Evolutionary conservation across 2,888 invertebrate genomes (phyloP).

Genomic region (Poecilus cupreus): DNA sequence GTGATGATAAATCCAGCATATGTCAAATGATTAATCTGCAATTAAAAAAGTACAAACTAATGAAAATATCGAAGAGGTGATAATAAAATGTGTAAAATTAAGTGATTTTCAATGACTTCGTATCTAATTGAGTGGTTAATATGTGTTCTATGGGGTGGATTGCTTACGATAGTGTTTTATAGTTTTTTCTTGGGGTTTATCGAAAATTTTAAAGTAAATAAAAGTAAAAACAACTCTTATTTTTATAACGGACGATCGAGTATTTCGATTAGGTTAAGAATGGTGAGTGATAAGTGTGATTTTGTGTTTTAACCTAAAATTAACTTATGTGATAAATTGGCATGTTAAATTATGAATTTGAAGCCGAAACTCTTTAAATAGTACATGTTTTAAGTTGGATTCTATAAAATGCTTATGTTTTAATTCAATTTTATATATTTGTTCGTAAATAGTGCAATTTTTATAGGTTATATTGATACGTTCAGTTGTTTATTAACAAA

Average conservation of each 20-base stretch:
- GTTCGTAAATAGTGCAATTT: no score
- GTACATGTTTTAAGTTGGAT: no score
- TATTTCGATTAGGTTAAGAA: slow-evolving; percentile 35
- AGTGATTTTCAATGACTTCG: slow-evolving; percentile 57
- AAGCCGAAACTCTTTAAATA: no score
- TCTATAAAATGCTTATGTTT: no score
- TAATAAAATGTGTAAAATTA: slow-evolving; percentile 28
- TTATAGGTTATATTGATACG: no score
- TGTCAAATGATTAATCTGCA: not conserved
- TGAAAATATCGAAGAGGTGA: slow-evolving; percentile 24
- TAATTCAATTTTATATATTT: no score
- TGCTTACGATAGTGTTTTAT: slow-evolving; percentile 66
- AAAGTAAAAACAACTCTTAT: slow-evolving; percentile 34
- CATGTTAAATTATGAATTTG: not conserved
- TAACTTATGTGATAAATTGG: not conserved
- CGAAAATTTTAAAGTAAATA: slow-evolving; percentile 60
- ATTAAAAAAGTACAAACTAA: not conserved
- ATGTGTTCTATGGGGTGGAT: slow-evolving; percentile 65
- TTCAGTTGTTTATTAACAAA: no score
- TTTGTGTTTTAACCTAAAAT: slow-evolving; percentile 9
- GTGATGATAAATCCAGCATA: not conserved
- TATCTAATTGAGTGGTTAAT: slow-evolving; percentile 60
- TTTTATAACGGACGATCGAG: slow-evolving; percentile 33
- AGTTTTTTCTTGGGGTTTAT: slow-evolving; percentile 67
- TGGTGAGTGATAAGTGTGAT: slow-evolving; percentile 29